Conservation (phyloP, 2,888 invertebrate genomes). For the Nysson spinosus region DNA sequence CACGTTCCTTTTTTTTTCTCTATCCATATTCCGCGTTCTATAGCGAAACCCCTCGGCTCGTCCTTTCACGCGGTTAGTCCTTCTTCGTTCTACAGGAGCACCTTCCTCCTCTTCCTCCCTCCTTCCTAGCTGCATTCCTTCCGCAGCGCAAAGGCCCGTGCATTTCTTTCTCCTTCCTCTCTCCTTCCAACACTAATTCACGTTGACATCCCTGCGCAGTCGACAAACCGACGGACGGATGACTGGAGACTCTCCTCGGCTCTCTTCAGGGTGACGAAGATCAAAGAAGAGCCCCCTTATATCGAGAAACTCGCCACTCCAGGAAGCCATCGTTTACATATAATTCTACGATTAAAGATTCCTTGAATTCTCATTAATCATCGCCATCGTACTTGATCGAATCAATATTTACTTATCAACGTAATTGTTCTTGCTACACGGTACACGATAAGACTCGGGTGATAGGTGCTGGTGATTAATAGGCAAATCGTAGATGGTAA, state of each 20-base stretch:
- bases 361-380: conserved; percentile 6
- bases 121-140: conserved; percentile 48
- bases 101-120: conserved; percentile 2
- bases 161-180: conserved; percentile 43
- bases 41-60: conserved; percentile 16
- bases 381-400: neutral
- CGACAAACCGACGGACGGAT: conserved; percentile 54
- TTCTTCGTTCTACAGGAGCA: conserved; percentile 15
- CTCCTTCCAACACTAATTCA: conserved; percentile 65
- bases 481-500: conserved; percentile 28
- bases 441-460: too few relatives aligned
- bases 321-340: conserved; percentile 1
- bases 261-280: neutral
- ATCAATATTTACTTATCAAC: neutral
- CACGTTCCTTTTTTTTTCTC: neutral
- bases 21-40: neutral
- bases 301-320: conserved; percentile 1
- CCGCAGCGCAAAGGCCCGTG: conserved; percentile 60
- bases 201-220: conserved; percentile 62
- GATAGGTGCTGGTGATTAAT: conserved; percentile 31
- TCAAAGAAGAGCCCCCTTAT: conserved; percentile 12
- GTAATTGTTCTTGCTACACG: too few relatives aligned
- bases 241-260: conserved; percentile 24
- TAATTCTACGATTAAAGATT: conserved; percentile 14
- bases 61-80: conserved; percentile 28